Evolutionary conservation across 2,888 invertebrate genomes (phyloP).

Genomic region (Dioctria linearis): DNA sequence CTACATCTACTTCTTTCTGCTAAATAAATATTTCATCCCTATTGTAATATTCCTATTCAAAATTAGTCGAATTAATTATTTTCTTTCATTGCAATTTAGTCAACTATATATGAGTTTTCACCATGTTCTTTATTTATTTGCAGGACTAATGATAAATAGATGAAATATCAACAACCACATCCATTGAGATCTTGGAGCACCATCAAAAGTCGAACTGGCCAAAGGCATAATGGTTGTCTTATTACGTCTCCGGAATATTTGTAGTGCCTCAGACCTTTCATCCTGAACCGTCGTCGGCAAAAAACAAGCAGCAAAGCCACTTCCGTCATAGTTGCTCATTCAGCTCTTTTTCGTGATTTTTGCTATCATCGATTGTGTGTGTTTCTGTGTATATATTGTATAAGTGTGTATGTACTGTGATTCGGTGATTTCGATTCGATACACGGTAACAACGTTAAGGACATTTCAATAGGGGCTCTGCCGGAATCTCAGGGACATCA

Average conservation of each 20-base stretch:
- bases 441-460: slow-evolving; percentile 40
- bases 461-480: slow-evolving; percentile 18
- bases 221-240: slow-evolving; percentile 15
- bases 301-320: slow-evolving; percentile 22
- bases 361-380: slow-evolving; percentile 21
- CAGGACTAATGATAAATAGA: slow-evolving; percentile 51
- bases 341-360: slow-evolving; percentile 52
- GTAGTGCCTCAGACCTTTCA: background rate
- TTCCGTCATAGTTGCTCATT: slow-evolving; percentile 34
- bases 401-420: background rate
- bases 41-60: no score
- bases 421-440: slow-evolving; percentile 42
- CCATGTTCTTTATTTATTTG: slow-evolving; percentile 46
- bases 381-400: no score
- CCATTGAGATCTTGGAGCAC: background rate
- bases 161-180: slow-evolving; percentile 43
- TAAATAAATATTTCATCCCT: no score
- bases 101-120: slow-evolving; percentile 28
- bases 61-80: no score
- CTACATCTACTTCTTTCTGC: no score
- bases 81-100: slow-evolving; percentile 4
- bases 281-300: background rate
- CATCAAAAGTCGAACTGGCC: slow-evolving; percentile 17
- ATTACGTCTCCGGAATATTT: slow-evolving; percentile 8
- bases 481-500: slow-evolving; percentile 20